Evolutionary conservation across 1,140 invertebrate species (phyloP), one percentile per base, ranked within the genome.

Genomic region (Chelonus insularis): DNA sequence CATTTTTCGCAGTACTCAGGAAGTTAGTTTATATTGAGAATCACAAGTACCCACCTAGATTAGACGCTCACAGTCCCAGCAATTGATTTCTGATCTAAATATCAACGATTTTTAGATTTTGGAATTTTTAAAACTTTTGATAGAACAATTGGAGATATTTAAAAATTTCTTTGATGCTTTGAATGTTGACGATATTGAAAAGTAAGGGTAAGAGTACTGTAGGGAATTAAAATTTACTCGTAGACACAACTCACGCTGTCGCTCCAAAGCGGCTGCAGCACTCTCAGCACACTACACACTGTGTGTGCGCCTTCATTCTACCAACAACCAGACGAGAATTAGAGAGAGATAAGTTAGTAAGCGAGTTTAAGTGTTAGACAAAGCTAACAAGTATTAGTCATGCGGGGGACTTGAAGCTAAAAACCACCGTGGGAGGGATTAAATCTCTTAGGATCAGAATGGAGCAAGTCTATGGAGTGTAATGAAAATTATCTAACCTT

Each of bases 381-480:
- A 14, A 43, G 41, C 8, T 43, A 14, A 43, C 12, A 43, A 18
- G 16, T 8, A 8, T 43, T 43, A 43, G 41, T 18, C 41, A 43
- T 20, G 16, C 16, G 41, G 16, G 41, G 41, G 16, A n/a, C n/a
- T n/a, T 12, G 12, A 52, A 37, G 20, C 32, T 18, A 21, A 7
- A 14, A 39, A 11, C 23, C 51, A 43, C 50, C 39, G 64, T 62
- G 60, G 64, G 64, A 65, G 64, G 64, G 64, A 65, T 65, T 65
- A 65, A 65, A 65, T 65, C 64, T 65, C 62, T 63, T 39, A 58
- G 43, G 55, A 63, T 55, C 55, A 50, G 45, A 65, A n/a, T n/a
- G n/a, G n/a, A n/a, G n/a, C n/a, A n/a, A n/a, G n/a, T n/a, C n/a
- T n/a, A n/a, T n/a, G n/a, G n/a, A n/a, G n/a, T n/a, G n/a, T n/a